Evolutionary conservation across 1,140 invertebrate species (phyloP).

Genomic region (Lycorma delicatula): DNA sequence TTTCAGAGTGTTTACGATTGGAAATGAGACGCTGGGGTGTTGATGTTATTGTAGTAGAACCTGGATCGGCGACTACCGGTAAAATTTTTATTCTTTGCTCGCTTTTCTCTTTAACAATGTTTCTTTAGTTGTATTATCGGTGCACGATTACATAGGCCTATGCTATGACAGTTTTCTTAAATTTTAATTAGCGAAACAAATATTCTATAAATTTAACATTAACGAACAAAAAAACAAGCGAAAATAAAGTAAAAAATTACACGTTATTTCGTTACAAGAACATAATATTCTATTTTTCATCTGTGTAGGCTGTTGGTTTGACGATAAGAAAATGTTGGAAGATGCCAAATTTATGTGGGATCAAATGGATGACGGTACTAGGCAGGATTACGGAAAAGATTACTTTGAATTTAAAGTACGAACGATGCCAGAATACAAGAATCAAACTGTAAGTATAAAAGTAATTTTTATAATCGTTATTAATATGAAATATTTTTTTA

Average conservation of each 20-base stretch:
- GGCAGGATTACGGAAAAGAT: slow-evolving; percentile 66
- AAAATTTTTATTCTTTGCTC: too few relatives aligned
- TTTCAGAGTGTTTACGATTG: slow-evolving; percentile 67
- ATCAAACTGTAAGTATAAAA: slow-evolving; percentile 45
- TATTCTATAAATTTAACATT: too few relatives aligned
- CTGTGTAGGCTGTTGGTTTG: slow-evolving; percentile 45
- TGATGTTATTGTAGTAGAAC: slow-evolving; percentile 72
- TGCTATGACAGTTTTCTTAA: too few relatives aligned
- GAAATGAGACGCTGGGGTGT: slow-evolving; percentile 65
- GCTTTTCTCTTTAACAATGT: too few relatives aligned
- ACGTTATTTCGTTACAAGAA: background rate
- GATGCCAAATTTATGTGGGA: slow-evolving; percentile 75
- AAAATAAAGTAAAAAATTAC: slow-evolving; percentile 34
- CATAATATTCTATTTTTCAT: background rate
- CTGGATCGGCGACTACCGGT: slow-evolving; percentile 69
- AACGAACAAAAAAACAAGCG: too few relatives aligned
- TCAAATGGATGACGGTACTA: slow-evolving; percentile 60
- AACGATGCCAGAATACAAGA: slow-evolving; percentile 65
- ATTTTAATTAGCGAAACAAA: too few relatives aligned
- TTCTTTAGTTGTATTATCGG: too few relatives aligned
- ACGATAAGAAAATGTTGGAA: slow-evolving; percentile 53
- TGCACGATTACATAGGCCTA: too few relatives aligned
- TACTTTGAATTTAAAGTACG: slow-evolving; percentile 70
- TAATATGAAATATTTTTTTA: too few relatives aligned
- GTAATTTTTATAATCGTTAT: too few relatives aligned